Percentiles rank a stretch among this genome's conserved stretches.
Conservation (phyloP, 2,888 invertebrate genomes). For the Euspilapteryx auroguttella region DNA sequence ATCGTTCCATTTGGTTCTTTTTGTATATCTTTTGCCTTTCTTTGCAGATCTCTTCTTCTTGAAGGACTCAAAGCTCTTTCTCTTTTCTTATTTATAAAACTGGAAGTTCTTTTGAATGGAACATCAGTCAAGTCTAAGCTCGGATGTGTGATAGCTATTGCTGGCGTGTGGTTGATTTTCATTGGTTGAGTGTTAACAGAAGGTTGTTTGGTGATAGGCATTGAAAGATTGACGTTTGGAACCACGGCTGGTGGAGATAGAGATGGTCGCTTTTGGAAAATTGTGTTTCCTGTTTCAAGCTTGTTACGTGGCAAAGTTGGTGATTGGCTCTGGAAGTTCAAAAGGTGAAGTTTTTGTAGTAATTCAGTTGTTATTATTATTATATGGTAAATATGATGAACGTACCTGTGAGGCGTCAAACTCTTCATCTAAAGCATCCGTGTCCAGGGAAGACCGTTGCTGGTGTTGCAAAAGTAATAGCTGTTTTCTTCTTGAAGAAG, state of each 20-base stretch:
- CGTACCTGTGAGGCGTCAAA: slow-evolving; percentile 63
- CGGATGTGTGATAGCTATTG: slow-evolving; percentile 63
- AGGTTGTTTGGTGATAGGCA: slow-evolving; percentile 53
- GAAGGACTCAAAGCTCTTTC: slow-evolving; percentile 55
- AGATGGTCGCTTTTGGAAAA: slow-evolving; percentile 29
- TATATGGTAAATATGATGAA: not conserved
- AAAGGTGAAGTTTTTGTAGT: too few relatives aligned
- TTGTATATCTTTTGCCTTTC: slow-evolving; percentile 30
- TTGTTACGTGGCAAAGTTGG: slow-evolving; percentile 56
- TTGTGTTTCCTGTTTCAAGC: slow-evolving; percentile 39
- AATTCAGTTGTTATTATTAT: too few relatives aligned
- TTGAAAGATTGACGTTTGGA: slow-evolving; percentile 30
- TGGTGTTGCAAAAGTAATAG: slow-evolving; percentile 79
- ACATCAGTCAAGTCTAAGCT: slow-evolving; percentile 49
- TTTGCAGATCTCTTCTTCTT: slow-evolving; percentile 47
- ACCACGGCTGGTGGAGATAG: slow-evolving; percentile 51
- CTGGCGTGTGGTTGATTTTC: slow-evolving; percentile 46
- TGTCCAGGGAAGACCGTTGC: slow-evolving; percentile 83
- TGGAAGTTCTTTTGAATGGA: slow-evolving; percentile 48
- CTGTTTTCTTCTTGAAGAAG: slow-evolving; percentile 78
- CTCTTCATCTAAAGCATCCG: slow-evolving; percentile 78
- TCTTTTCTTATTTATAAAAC: slow-evolving; percentile 52
- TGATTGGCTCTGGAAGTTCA: slow-evolving; percentile 40
- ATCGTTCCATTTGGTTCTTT: slow-evolving; percentile 44
- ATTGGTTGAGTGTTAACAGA: slow-evolving; percentile 33